Evolutionary conservation across 1,140 invertebrate species (phyloP).

Genomic region (Drosophila pseudoobscura): DNA sequence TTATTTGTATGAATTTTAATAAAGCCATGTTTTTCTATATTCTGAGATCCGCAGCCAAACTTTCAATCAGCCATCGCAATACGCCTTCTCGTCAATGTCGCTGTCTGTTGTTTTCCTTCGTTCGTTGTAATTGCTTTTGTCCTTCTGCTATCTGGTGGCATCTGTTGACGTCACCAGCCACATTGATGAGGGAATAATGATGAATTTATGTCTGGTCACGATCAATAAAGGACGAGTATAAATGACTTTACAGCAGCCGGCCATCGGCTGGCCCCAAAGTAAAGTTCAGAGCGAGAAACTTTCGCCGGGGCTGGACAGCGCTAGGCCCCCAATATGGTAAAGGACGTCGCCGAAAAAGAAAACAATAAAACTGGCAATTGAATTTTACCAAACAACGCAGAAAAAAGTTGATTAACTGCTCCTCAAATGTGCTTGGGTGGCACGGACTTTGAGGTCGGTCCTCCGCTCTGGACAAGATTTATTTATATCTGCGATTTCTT

Average conservation of each 20-base stretch:
- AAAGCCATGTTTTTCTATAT: slow-evolving; percentile 73
- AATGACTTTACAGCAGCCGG: slow-evolving; percentile 48
- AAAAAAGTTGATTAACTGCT: slow-evolving; percentile 52
- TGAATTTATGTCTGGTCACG: slow-evolving; percentile 78
- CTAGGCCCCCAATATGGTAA: slow-evolving; percentile 25
- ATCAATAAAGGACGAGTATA: slow-evolving; percentile 49
- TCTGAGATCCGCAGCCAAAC: slow-evolving; percentile 16
- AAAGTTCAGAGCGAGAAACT: slow-evolving; percentile 35
- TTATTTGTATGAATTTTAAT: slow-evolving; percentile 61
- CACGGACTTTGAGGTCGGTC: background rate
- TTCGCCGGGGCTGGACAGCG: slow-evolving; percentile 27
- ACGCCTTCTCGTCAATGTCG: slow-evolving; percentile 15
- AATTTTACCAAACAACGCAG: slow-evolving; percentile 46
- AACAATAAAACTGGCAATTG: slow-evolving; percentile 52
- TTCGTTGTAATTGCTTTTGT: slow-evolving; percentile 43
- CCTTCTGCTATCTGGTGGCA: slow-evolving; percentile 25
- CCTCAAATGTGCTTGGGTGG: slow-evolving; percentile 29
- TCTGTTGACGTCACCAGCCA: slow-evolving; percentile 62
- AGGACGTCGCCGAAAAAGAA: slow-evolving; percentile 18
- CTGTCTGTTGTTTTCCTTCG: slow-evolving; percentile 1
- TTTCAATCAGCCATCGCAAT: slow-evolving; percentile 28
- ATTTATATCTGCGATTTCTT: slow-evolving; percentile 29
- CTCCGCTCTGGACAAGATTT: slow-evolving; percentile 22
- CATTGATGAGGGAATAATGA: slow-evolving; percentile 44
- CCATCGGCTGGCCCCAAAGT: background rate